These are phyloP conservation scores for Burhinus bistriatus DNA, from an alignment of 2,113 vertebrate genomes.

Conservation along the genomic window DNA sequence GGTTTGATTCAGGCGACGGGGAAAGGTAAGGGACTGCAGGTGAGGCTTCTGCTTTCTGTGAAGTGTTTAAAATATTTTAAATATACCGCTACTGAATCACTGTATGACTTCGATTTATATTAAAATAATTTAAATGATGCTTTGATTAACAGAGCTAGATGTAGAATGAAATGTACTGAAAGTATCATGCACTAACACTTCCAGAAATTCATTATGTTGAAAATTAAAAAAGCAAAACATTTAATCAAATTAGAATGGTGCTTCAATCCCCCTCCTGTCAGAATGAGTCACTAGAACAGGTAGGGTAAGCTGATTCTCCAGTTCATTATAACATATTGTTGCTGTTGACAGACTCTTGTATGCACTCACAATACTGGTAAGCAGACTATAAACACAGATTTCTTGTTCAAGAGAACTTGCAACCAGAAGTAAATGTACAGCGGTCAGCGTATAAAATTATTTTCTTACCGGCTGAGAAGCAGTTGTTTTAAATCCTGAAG, in stretches of 20 bases:
- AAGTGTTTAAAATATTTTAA: constrained; percentile 89
- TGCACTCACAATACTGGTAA: background rate
- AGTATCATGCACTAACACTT: constrained; percentile 44
- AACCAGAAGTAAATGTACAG: background rate
- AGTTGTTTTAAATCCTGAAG: constrained; percentile 89
- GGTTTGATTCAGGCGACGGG: constrained; percentile 83
- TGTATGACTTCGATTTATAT: constrained; percentile 30
- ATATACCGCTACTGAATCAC: constrained; percentile 50
- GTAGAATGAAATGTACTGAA: constrained; percentile 38
- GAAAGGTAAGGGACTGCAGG: constrained; percentile 89
- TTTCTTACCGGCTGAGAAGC: constrained; percentile 90
- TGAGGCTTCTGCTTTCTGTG: constrained; percentile 97
- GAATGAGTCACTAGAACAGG: constrained; percentile 12
- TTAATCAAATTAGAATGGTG: constrained; percentile 17
- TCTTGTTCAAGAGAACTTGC: background rate
- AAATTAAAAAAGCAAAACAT: constrained; percentile 42
- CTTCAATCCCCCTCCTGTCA: constrained; percentile 5
- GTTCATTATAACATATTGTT: background rate
- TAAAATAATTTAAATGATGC: constrained; percentile 7
- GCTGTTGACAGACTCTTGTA: background rate
- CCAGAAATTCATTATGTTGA: constrained; percentile 1
- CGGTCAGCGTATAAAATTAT: background rate
- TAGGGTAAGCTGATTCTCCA: constrained; percentile 15
- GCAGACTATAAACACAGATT: background rate
- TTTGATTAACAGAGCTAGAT: background rate